Percentiles rank a stretch among this genome's conserved stretches.
Conservation (phyloP, 1,140 invertebrate genomes). For the Formica selysi region DNA sequence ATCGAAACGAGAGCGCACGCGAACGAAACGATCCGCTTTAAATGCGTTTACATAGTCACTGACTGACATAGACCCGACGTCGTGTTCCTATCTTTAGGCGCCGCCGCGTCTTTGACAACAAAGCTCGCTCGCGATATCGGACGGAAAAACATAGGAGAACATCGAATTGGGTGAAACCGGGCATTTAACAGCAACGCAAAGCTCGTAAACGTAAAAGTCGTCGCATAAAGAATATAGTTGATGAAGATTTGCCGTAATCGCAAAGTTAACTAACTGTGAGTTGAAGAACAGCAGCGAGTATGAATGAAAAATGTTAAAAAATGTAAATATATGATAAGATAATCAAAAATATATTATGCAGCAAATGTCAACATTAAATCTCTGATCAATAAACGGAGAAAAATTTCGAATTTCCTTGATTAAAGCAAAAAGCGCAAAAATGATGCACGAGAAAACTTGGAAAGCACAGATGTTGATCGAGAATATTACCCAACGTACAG, state of each 20-base stretch:
- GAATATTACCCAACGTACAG: no score
- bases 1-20: constrained; percentile 20
- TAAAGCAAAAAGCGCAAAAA: no score
- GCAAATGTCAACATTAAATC: no score
- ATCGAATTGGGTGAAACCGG: neutral
- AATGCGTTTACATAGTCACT: constrained; percentile 53
- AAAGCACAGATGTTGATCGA: no score
- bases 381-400: no score
- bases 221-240: neutral
- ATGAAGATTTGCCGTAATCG: neutral
- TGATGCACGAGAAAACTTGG: no score
- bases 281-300: neutral
- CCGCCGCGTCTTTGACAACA: constrained; percentile 37
- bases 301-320: neutral
- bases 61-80: constrained; percentile 55
- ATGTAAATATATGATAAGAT: neutral
- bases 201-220: constrained; percentile 2
- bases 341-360: no score
- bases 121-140: neutral
- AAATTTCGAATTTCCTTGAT: no score
- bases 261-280: neutral
- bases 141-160: neutral
- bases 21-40: constrained; percentile 52
- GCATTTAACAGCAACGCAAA: neutral
- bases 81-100: constrained; percentile 46